Evolutionary conservation across 2,113 vertebrate species (phyloP), one percentile per base, ranked within the genome.

Genomic region (Puffinus mauretanicus): DNA sequence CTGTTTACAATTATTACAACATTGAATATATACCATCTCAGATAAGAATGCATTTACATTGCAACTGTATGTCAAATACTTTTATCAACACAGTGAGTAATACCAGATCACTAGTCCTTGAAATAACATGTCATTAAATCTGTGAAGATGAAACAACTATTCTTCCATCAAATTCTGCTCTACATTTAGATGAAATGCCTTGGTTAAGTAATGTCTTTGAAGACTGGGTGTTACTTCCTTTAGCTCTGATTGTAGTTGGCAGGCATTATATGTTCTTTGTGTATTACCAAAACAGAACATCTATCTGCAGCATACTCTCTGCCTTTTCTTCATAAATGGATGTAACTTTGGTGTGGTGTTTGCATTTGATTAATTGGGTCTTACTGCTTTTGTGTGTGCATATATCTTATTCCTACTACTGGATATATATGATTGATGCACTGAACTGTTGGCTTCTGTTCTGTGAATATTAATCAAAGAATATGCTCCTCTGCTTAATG

Each of bases 171-270:
- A 94, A 78, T 89, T 92, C 52, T 92, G 32, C 60, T 72, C 61
- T 90, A 62, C 54, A 26, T 93, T 94, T 95, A 96, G 76, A 94
- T 94, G 27, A 93, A 90, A 93, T 91, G 77, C 22, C 47, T 93
- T 88, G 51, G 36, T 94, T 96, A 93, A 96, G 30, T 96, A 91
- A 86, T 3, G 5, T 81, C 85, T 96, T 97, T 95, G 94, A 96
- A 97, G 94, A 83, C n/a, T 92, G 93, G 84, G 58, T 95, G 93
- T 96, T 95, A 88, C 84, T 96, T 96, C 86, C 86, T 96, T 92
- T 95, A 93, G 34, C 54, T 94, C 44, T 93, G 75, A 97, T 88
- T 96, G 67, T 93, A 82, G 51, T 87, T 97, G 95, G 70, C 93
- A 97, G 86, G 49, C 81, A 61, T 81, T 88, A 25, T 86, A 49